Evolutionary conservation across 2,888 invertebrate genomes (phyloP).

Genomic region (Drosophila emarginata): DNA sequence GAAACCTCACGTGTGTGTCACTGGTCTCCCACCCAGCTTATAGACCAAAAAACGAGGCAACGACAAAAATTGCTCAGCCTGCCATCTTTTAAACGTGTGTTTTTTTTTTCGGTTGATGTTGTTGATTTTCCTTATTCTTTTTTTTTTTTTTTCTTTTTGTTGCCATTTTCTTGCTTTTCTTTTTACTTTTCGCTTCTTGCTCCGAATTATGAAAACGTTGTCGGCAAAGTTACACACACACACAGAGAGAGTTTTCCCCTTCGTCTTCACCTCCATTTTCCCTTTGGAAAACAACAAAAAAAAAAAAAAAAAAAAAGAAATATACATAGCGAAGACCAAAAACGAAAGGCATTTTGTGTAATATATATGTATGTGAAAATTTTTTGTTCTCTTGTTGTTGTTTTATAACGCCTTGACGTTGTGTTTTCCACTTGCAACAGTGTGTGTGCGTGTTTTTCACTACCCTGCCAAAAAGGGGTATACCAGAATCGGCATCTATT

Average conservation of each 20-base stretch:
- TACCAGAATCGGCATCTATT: no score
- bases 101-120: constrained; percentile 40
- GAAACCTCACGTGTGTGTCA: constrained; percentile 61
- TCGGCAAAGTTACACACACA: constrained; percentile 25
- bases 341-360: constrained; percentile 22
- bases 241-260: background rate
- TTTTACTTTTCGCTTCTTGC: constrained; percentile 27
- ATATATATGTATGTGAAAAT: background rate
- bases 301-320: no score
- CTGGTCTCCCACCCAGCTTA: background rate
- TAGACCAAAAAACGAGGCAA: constrained; percentile 17
- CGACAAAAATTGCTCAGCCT: constrained; percentile 56
- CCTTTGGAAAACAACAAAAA: constrained; percentile 4
- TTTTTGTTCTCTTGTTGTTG: constrained; percentile 9
- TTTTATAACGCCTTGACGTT: constrained; percentile 46
- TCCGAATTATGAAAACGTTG: constrained; percentile 58
- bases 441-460: background rate
- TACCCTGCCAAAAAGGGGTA: background rate
- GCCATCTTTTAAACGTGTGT: constrained; percentile 54
- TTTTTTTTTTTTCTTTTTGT: constrained; percentile 17
- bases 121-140: constrained; percentile 55
- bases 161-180: constrained; percentile 13
- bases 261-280: constrained; percentile 32
- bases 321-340: background rate
- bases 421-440: background rate